A percentile compares a stretch with the other conserved stretches of the same genome.
Conservation (phyloP, 1,140 invertebrate species). For the Cotesia vestalis region DNA sequence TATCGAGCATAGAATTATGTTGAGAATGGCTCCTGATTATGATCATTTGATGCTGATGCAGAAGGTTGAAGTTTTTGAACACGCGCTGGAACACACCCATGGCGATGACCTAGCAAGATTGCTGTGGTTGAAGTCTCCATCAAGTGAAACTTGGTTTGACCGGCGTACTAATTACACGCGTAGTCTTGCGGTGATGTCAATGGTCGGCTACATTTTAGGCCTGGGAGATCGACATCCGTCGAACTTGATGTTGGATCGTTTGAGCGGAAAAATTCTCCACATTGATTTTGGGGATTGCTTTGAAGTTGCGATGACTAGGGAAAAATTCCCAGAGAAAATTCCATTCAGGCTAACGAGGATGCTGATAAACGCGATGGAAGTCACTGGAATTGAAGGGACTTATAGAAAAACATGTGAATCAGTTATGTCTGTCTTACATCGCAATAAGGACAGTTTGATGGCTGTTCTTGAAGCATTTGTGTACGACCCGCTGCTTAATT, state of each 20-base stretch:
- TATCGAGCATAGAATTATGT: conserved; percentile 98
- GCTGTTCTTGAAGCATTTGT: conserved; percentile 99
- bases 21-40: conserved; percentile 95
- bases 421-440: conserved; percentile 93
- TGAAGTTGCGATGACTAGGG: conserved; percentile 98
- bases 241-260: conserved; percentile 97
- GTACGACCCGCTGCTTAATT: conserved; percentile 98
- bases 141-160: conserved; percentile 99
- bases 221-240: conserved; percentile 93
- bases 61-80: conserved; percentile 99
- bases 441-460: conserved; percentile 98
- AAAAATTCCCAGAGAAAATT: conserved; percentile 99
- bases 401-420: conserved; percentile 96
- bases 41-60: conserved; percentile 98
- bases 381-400: conserved; percentile 81
- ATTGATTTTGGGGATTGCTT: conserved; percentile 99
- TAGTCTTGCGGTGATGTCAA: conserved; percentile 98
- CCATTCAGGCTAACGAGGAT: conserved; percentile 98
- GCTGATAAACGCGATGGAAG: conserved; percentile 99
- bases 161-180: conserved; percentile 97
- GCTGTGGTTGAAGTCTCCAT: conserved; percentile 97
- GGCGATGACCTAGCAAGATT: conserved; percentile 96
- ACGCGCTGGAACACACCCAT: conserved; percentile 91
- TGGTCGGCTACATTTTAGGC: conserved; percentile 92
- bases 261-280: conserved; percentile 99